Percentiles rank a stretch among this genome's conserved stretches.
phyloP scores from a whole-genome alignment of 2,113 vertebrate species.

The Falcunculus frontatus region DNA sequence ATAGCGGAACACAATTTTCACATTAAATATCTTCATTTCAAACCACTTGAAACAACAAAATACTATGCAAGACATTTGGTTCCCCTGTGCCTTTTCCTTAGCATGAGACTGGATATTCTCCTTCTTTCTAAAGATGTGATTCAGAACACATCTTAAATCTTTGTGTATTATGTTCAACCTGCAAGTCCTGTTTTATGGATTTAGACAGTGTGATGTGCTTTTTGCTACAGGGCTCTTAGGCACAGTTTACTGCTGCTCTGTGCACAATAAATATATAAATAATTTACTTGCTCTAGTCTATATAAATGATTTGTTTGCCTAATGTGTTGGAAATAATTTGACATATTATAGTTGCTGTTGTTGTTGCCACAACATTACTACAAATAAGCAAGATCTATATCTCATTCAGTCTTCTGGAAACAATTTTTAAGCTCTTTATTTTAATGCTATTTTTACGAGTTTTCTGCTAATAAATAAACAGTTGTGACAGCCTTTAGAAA shows the following conservation, averaged over 20 bases:
- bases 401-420: slow-evolving; percentile 12
- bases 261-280: slow-evolving; percentile 58
- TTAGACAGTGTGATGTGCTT: slow-evolving; percentile 3
- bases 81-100: background rate
- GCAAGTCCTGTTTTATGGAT: slow-evolving; percentile 36
- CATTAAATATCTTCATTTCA: background rate
- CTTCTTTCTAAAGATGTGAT: background rate
- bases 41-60: background rate
- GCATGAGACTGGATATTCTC: background rate
- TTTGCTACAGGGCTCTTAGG: slow-evolving; percentile 30
- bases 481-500: background rate
- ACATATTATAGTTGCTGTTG: slow-evolving; percentile 38
- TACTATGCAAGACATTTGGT: background rate
- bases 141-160: slow-evolving; percentile 7
- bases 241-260: slow-evolving; percentile 44
- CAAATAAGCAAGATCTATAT: slow-evolving; percentile 53
- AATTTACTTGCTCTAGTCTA: slow-evolving; percentile 52
- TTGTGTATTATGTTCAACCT: background rate
- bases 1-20: background rate
- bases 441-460: background rate
- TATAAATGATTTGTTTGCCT: slow-evolving; percentile 71
- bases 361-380: slow-evolving; percentile 36
- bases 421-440: slow-evolving; percentile 30
- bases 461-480: background rate
- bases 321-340: slow-evolving; percentile 72